Evolutionary conservation across 2,888 invertebrate species (phyloP).

Genomic region (Serrognathus titanus): DNA sequence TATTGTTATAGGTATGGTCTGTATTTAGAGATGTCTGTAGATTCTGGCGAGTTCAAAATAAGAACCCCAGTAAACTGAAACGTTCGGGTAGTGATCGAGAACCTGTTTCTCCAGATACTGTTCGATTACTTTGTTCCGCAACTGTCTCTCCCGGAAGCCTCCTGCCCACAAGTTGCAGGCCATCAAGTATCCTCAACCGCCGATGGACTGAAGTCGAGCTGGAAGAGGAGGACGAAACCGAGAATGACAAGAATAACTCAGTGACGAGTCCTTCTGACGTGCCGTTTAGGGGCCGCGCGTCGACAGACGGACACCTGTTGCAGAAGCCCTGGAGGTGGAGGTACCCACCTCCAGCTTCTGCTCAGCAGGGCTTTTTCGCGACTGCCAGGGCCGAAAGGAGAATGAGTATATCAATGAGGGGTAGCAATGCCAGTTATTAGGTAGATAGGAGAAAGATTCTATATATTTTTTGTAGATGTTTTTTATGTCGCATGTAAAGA

Average conservation of each 20-base stretch:
- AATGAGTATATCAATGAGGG: slow-evolving; percentile 76
- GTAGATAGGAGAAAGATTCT: slow-evolving; percentile 35
- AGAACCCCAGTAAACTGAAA: slow-evolving; percentile 60
- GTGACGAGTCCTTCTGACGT: slow-evolving; percentile 42
- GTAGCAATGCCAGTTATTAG: slow-evolving; percentile 57
- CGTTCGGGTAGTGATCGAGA: slow-evolving; percentile 58
- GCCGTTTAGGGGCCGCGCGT: slow-evolving; percentile 71
- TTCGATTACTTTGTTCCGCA: slow-evolving; percentile 49
- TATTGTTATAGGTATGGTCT: slow-evolving; percentile 59
- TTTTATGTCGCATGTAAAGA: background rate
- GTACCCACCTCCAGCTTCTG: slow-evolving; percentile 49
- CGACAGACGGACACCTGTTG: slow-evolving; percentile 65
- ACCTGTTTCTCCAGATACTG: slow-evolving; percentile 53
- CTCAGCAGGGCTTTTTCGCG: slow-evolving; percentile 41
- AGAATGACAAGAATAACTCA: slow-evolving; percentile 35
- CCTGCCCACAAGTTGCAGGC: slow-evolving; percentile 35
- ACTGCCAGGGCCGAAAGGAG: slow-evolving; percentile 58
- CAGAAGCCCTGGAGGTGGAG: slow-evolving; percentile 62
- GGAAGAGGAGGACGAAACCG: slow-evolving; percentile 58
- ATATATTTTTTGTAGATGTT: background rate
- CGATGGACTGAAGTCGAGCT: slow-evolving; percentile 63
- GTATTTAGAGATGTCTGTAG: slow-evolving; percentile 75
- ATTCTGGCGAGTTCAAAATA: slow-evolving; percentile 70
- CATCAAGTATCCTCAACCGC: slow-evolving; percentile 47
- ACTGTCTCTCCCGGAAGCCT: slow-evolving; percentile 39